phyloP scores from a whole-genome alignment of 1,140 invertebrate genomes.

The Drepana arcuata region DNA sequence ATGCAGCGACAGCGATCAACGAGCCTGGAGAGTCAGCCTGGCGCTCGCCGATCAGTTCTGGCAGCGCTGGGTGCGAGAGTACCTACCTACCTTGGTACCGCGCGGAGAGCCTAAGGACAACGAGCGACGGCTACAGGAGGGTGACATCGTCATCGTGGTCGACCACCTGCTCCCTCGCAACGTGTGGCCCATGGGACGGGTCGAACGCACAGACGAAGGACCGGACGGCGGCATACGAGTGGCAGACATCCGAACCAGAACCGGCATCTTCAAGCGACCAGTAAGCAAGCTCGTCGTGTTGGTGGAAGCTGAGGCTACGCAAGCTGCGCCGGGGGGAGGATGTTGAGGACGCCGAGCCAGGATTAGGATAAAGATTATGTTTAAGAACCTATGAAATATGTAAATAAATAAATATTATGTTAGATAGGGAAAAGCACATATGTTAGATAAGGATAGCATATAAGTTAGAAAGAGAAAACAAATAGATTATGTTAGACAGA shows the following conservation, averaged over 20 bases:
- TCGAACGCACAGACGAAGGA: slow-evolving; percentile 20
- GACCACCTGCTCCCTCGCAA: slow-evolving; percentile 8
- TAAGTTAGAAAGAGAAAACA: no score
- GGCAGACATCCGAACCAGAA: slow-evolving; percentile 16
- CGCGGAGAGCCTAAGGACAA: slow-evolving; percentile 3
- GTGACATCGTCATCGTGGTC: slow-evolving; percentile 6
- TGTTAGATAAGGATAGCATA: no score
- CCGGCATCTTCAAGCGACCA: slow-evolving; percentile 2
- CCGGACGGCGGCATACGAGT: slow-evolving; percentile 20
- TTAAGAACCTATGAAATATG: no score
- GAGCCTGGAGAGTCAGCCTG: slow-evolving; percentile 15
- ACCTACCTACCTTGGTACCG: slow-evolving; percentile 13
- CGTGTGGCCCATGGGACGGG: slow-evolving; percentile 17
- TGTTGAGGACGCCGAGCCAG: no score
- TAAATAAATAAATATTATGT: no score
- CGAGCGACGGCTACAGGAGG: background rate
- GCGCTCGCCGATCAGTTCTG: slow-evolving; percentile 23
- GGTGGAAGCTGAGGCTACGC: no score
- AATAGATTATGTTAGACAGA: no score
- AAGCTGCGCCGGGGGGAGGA: no score
- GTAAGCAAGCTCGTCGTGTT: no score
- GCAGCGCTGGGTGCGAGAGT: slow-evolving; percentile 22
- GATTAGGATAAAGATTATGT: no score
- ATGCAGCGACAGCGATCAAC: slow-evolving; percentile 8
- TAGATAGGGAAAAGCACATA: no score